Evolutionary conservation across 1,140 invertebrate genomes (phyloP), one percentile per base, ranked within the genome.

Genomic region (Pseudoatta argentina): DNA sequence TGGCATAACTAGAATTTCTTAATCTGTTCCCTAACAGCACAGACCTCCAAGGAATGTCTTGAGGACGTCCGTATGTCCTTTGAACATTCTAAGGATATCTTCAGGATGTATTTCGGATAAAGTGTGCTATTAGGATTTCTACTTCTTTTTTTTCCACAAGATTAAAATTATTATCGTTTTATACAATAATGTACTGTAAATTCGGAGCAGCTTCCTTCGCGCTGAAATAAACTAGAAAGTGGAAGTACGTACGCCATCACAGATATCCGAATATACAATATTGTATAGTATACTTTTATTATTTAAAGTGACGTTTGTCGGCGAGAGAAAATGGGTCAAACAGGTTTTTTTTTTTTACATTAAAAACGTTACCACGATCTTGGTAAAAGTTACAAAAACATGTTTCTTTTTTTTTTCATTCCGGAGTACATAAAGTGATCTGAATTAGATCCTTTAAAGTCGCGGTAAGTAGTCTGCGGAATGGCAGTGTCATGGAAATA

Each of bases 401-500:
- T 30, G 16, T n/a, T 39, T 51, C 14, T 30, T 82, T 48, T 59
- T 8, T 4, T 44, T 72, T 7, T 63, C 5, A 24, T 69, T 21
- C 12, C 24, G 6, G n/a, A 51, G 14, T 59, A 12, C 44, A n/a
- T 53, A 67, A 55, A 75, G 6, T 34, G 69, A 73, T 63, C 24
- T 30, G 39, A 51, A 34, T 30, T 48, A 12, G 24, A 44, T 24
- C 34, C 18, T 59, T 73, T 71, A 14, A 44, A n/a, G 10, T 51
- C n/a, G 48, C 8, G 55, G 14, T 21, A 66, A 59, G 55, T 87
- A 63, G 66, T 86, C 69, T 59, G 88, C 82, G 63, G 18, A 83
- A 73, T 91, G 88, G 87, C 87, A 91, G 88, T 91, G 89, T 86
- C 39, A 66, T 87, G 64, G 63, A 77, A 76, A n/a, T 85, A 53